Base-by-base conservation (phyloP, 2,888 invertebrate species). In the Epistrophe eligans region DNA sequence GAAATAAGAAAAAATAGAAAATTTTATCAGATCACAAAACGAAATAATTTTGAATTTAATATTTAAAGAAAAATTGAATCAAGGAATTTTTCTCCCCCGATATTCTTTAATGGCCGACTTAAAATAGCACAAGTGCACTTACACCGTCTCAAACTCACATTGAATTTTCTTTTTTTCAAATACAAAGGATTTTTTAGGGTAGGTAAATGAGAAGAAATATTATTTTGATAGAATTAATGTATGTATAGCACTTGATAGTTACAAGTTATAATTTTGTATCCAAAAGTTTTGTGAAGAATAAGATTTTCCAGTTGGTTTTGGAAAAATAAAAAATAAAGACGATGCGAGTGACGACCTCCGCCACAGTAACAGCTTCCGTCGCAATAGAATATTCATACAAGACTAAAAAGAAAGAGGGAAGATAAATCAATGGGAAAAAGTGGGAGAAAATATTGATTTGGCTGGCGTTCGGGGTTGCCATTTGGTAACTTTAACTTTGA, bases 141-240 rank as follows among this genome's bases (percentile, higher is more conserved):
- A 79, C 64, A 79, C 66, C 72, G 70, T 32, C 28, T 55, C n/a
- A 60, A 73, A 84, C 80, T 84, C 84, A 84, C 80, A 80, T 80
- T 38, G 35, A 80, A 84, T 80, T 80, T 80, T 52, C 50, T 52
- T 67, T 24, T 64, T 64, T 72, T 66, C 57, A 17, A n/a, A 52
- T 11, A 32, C 0, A 19, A 19, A n/a, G 45, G 45, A 45, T n/a
- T 52, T 19, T 52, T 19, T n/a, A 17, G 48, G 48, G 48, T 17
- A 48, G 48, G 48, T 17, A 48, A n/a, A 48, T 45, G n/a, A 17
- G 9, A 48, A 17, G 17, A n/a, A 5, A 43, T 43, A 17, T 17
- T 45, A 7, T n/a, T 45, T 45, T 45, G 43, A 43, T 15, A 4
- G 43, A 43, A 15, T 45, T 45, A 7, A n/a, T 6, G 7, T 45